Percentiles rank a stretch among this genome's conserved stretches.
phyloP scores from a whole-genome alignment of 2,113 vertebrate species.

The Engraulis encrasicolus region DNA sequence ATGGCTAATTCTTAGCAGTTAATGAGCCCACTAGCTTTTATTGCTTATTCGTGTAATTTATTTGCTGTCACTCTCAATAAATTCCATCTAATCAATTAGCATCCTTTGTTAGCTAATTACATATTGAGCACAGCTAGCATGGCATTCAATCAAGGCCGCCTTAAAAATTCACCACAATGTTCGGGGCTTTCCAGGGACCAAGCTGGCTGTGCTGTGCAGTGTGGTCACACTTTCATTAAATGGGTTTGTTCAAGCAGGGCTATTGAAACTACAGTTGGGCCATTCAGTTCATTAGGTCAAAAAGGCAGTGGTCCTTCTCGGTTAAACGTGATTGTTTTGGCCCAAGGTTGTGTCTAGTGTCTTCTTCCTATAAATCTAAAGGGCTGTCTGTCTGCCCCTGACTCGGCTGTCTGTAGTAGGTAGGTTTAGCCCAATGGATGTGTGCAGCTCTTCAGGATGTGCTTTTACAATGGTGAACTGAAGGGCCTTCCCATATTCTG shows the following conservation, averaged over 20 bases:
- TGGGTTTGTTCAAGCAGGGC: neutral
- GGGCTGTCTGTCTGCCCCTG: neutral
- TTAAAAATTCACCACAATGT: conserved; percentile 51
- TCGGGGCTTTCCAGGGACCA: neutral
- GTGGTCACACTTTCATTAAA: neutral
- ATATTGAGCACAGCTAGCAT: conserved; percentile 61
- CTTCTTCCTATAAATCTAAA: too few species aligned
- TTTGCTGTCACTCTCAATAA: conserved; percentile 69
- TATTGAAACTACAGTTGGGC: neutral
- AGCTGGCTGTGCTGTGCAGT: neutral
- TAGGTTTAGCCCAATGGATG: too few species aligned
- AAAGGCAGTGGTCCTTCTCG: neutral
- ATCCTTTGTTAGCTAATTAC: conserved; percentile 70
- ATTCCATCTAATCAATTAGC: conserved; percentile 69
- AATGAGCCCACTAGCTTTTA: conserved; percentile 63
- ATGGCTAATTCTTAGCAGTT: conserved; percentile 57
- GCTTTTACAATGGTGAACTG: too few species aligned
- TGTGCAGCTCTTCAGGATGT: too few species aligned
- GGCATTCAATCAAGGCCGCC: conserved; percentile 62
- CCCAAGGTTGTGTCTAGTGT: too few species aligned
- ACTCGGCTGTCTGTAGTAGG: neutral
- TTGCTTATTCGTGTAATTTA: conserved; percentile 57
- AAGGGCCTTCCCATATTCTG: too few species aligned
- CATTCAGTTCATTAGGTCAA: neutral
- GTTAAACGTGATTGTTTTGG: neutral